Base-by-base conservation (phyloP, 2,797 vertebrate genomes). In the Hirundo rustica region DNA sequence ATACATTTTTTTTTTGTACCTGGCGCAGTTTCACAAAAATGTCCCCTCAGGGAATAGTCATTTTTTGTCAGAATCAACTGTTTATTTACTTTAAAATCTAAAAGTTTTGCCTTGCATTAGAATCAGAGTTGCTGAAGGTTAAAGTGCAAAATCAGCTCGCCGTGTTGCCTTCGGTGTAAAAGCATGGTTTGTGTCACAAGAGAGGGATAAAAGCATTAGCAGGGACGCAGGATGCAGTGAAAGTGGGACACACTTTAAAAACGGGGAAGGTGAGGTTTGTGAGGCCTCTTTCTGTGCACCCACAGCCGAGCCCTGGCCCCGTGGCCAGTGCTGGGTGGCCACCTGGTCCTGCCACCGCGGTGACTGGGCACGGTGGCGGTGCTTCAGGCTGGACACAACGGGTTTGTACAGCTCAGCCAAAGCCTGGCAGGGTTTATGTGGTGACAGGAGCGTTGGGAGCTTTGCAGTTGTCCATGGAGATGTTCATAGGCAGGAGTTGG, bases 71-170 rank as follows among this genome's bases (percentile, higher is more conserved):
- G 82, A 95, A 92, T 88, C 76, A 92, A 95, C 91, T 96, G 91
- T 95, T 97, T 95, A 92, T 82, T 97, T 97, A 97, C 74, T 92
- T 89, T 64, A 89, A 95, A 94, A 84, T 93, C 78, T 29, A 87
- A 93, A 96, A 96, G 88, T 95, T 97, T 96, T 96, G 54, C 92
- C 93, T 96, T 85, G 60, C 48, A 30, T 95, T 91, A 71, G 76
- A 94, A 88, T 80, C 62, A 95, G 80, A 87, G 44, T 54, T 79
- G 62, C 71, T 60, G 47, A 64, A 96, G 66, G 61, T 97, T 55
- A 95, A 90, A 94, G 91, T 96, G 97, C 66, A 96, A 74, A 76
- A 27, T 95, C 85, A 83, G 73, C 92, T 92, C 50, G 26, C 84
- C 55, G 90, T 22, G 38, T 62, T 64, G 77, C 79, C 71, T 85